Evolutionary conservation across 53 echinoderm and acorn worm genomes (phyloP).

Genomic region (Holothuria leucospilota): DNA sequence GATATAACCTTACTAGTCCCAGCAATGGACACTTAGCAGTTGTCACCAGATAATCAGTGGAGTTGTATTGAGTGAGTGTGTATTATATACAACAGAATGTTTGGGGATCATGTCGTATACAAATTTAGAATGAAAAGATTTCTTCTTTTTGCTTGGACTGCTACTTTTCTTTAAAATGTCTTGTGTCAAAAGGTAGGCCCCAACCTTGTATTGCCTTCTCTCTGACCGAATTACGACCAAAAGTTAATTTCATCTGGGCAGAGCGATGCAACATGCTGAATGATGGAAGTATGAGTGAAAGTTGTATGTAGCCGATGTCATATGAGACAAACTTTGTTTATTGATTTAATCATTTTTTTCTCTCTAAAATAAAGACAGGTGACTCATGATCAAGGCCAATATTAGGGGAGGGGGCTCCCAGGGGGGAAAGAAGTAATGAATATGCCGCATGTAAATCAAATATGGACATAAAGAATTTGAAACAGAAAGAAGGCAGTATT

Average conservation of each 20-base stretch:
- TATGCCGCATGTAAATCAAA: too few species aligned
- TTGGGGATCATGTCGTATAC: too few species aligned
- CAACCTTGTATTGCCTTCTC: not conserved
- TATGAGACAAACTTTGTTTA: slow-evolving; percentile 45
- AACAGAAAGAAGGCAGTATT: too few species aligned
- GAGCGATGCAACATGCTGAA: not conserved
- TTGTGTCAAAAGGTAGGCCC: not conserved
- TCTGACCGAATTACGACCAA: slow-evolving; percentile 19
- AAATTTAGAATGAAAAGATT: too few species aligned
- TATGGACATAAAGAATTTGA: too few species aligned
- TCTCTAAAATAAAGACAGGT: slow-evolving; percentile 36
- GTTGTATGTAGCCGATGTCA: slow-evolving; percentile 4
- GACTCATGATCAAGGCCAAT: slow-evolving; percentile 15
- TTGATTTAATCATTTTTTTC: slow-evolving; percentile 46
- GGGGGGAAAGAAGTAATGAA: too few species aligned
- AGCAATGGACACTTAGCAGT: too few species aligned
- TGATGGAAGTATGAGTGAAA: slow-evolving; percentile 4
- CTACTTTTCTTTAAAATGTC: not conserved
- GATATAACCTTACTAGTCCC: too few species aligned
- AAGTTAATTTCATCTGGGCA: slow-evolving; percentile 37
- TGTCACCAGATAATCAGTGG: too few species aligned
- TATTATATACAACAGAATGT: too few species aligned
- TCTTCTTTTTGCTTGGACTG: not conserved
- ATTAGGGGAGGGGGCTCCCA: not conserved
- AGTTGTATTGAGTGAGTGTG: too few species aligned